phyloP scores from a whole-genome alignment of 2,888 invertebrate species.

The Andrena camellia region DNA sequence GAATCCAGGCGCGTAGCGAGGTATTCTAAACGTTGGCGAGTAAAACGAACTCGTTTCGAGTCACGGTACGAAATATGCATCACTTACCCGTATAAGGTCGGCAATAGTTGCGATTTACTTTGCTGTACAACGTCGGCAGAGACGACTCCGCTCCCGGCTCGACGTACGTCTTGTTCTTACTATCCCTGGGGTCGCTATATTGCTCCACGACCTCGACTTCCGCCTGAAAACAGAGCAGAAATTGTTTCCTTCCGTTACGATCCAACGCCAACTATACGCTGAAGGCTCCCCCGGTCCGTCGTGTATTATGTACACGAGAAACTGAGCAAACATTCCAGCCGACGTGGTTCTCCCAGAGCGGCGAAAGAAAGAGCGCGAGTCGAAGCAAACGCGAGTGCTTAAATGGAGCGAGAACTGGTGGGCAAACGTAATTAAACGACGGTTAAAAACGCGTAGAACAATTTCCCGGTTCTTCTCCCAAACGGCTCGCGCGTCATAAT shows the following conservation, averaged over 20 bases:
- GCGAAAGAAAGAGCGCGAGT: neutral
- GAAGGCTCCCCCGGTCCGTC: conserved; percentile 6
- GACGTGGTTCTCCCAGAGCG: conserved; percentile 7
- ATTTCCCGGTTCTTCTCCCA: conserved; percentile 1
- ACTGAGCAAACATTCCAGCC: conserved; percentile 6
- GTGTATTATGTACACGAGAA: conserved; percentile 4
- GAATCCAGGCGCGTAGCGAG: neutral
- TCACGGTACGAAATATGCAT: conserved; percentile 20
- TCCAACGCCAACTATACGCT: neutral
- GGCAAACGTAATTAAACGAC: conserved; percentile 23
- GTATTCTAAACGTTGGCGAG: neutral
- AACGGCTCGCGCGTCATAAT: neutral
- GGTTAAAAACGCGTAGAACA: neutral
- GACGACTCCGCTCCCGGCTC: conserved; percentile 84
- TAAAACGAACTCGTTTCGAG: neutral
- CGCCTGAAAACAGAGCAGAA: conserved; percentile 75
- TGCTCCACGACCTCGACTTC: conserved; percentile 91
- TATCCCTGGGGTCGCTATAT: conserved; percentile 91
- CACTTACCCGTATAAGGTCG: conserved; percentile 87
- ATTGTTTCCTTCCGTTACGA: conserved; percentile 60
- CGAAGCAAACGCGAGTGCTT: conserved; percentile 1
- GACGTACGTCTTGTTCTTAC: conserved; percentile 84
- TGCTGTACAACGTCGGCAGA: conserved; percentile 84
- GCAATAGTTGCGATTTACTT: conserved; percentile 87
- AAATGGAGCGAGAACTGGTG: conserved; percentile 1